Conservation (phyloP, 2,113 vertebrate genomes). For the Syngnathus floridae region DNA sequence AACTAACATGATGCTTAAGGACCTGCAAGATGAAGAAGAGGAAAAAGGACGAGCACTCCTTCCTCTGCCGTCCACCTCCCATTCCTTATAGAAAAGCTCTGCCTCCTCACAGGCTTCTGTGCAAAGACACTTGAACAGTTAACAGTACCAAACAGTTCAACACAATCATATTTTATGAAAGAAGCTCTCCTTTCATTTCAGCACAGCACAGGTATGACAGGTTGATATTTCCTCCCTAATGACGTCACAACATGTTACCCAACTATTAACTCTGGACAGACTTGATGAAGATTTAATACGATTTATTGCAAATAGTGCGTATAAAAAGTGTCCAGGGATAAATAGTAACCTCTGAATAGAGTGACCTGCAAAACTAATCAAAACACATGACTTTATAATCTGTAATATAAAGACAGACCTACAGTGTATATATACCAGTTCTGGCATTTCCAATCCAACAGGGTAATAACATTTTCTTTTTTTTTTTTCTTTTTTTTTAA, state of each 20-base stretch:
- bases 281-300: background rate
- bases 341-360: background rate
- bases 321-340: background rate
- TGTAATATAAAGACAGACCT: background rate
- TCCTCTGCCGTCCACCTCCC: slow-evolving; percentile 27
- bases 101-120: slow-evolving; percentile 24
- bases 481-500: no score
- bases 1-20: slow-evolving; percentile 7
- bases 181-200: slow-evolving; percentile 10
- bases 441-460: background rate
- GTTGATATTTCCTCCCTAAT: background rate
- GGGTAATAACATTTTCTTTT: background rate
- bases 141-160: background rate
- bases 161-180: slow-evolving; percentile 7
- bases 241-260: background rate
- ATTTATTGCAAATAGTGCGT: background rate
- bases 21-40: slow-evolving; percentile 11
- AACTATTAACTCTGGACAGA: background rate
- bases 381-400: background rate
- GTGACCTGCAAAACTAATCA: background rate
- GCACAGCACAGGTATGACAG: background rate
- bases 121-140: slow-evolving; percentile 12
- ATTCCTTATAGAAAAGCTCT: slow-evolving; percentile 18
- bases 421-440: background rate
- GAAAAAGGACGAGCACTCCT: slow-evolving; percentile 19